Conservation (phyloP, 2,888 invertebrate species). For the Acholoe squamosa region DNA sequence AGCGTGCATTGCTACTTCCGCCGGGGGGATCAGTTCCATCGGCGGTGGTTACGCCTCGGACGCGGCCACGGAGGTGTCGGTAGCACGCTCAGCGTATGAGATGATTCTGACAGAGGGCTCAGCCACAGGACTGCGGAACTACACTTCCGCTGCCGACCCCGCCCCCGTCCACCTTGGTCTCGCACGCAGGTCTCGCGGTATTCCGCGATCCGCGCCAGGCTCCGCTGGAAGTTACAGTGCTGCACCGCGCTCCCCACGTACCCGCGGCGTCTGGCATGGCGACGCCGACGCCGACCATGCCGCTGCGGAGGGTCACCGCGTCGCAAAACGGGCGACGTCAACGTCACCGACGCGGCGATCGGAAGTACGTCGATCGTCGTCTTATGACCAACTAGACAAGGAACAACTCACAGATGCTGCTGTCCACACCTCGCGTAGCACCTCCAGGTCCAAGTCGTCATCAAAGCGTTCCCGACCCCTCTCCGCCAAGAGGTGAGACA, state of each 20-base stretch:
- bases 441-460: background rate
- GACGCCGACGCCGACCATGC: background rate
- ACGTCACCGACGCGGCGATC: background rate
- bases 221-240: background rate
- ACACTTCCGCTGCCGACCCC: background rate
- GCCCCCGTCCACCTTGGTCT: background rate
- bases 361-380: background rate
- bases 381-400: conserved; percentile 10
- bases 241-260: background rate
- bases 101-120: conserved; percentile 52
- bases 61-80: background rate
- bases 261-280: conserved; percentile 50
- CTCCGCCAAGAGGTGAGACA: conserved; percentile 44
- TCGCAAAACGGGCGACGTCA: background rate
- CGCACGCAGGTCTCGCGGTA: background rate
- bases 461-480: background rate
- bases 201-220: background rate
- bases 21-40: background rate
- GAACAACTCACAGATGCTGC: background rate
- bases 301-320: background rate
- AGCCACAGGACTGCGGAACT: conserved; percentile 30
- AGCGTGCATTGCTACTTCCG: background rate
- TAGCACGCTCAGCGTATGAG: conserved; percentile 31
- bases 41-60: background rate
- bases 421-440: background rate